Base-by-base conservation (phyloP, 2,113 vertebrate species). In the Parus major region DNA sequence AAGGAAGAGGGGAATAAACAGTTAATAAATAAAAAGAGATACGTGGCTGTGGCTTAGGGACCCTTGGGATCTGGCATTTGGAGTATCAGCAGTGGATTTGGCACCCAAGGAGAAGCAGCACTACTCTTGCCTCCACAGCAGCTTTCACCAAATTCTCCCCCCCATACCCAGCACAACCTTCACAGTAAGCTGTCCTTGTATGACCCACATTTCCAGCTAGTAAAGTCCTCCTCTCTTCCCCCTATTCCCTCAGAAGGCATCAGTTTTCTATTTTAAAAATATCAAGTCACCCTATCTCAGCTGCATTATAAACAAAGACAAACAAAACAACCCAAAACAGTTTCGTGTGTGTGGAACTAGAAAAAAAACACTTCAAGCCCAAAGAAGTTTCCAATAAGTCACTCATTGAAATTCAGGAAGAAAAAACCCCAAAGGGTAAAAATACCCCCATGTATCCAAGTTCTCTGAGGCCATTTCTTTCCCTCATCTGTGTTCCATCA, bases 341-440 rank as follows among this genome's bases (percentile, higher is more conserved):
- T 71, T 92, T 88, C 6, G 11, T 88, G 92, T 91, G 87, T 92
- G 92, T 91, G 96, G 93, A 97, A 92, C 29, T 69, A 95, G 86
- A 94, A 81, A 49, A 75, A 77, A 93, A 94, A 66, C 65, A 82
- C 78, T 94, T 94, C 61, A 95, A 96, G 87, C 92, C 84, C 95
- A 71, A 85, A 92, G 85, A 94, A 96, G 94, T 97, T 97, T 97
- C 96, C 96, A 96, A 97, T 97, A 97, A 97, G 94, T 93, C 96
- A 95, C 86, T 96, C 91, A 92, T 92, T 97, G 96, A 97, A 96
- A 96, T 97, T 97, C 95, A 97, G 96, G 95, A 97, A 97, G 90
- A 87, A 96, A 94, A 97, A 97, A 92, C 86, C 95, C 95, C 96
- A 97, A 96, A 95, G 95, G 59, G 95, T 96, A 95, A 96, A 95